phyloP scores from a whole-genome alignment of 2,797 vertebrate genomes.

The Hydrolagus colliei region DNA sequence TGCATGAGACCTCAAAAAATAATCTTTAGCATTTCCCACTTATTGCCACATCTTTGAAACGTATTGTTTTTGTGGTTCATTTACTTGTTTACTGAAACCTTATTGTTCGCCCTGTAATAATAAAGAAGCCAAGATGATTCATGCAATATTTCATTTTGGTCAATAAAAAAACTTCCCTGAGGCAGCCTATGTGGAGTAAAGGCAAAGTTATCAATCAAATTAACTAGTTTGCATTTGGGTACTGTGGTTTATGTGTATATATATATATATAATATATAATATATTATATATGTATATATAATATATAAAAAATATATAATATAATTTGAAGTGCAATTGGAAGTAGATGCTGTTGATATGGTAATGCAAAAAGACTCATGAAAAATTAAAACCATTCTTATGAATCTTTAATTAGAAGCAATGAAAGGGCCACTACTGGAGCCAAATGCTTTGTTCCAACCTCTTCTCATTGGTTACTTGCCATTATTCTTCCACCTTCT shows the following conservation, averaged over 20 bases:
- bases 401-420: constrained; percentile 73
- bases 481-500: constrained; percentile 49
- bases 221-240: not conserved
- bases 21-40: not conserved
- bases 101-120: constrained; percentile 15
- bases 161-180: constrained; percentile 26
- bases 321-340: constrained; percentile 44
- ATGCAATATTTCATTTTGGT: constrained; percentile 23
- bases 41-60: not conserved
- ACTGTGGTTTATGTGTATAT: not conserved
- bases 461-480: constrained; percentile 49
- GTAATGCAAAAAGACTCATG: constrained; percentile 59
- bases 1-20: not conserved
- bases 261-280: not conserved
- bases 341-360: constrained; percentile 54
- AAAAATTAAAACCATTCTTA: constrained; percentile 70
- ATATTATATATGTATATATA: not conserved
- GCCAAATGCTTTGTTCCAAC: constrained; percentile 59
- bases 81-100: not conserved
- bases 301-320: constrained; percentile 39
- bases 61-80: not conserved
- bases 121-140: constrained; percentile 17
- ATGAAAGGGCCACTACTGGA: constrained; percentile 58
- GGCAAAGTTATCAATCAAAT: constrained; percentile 23
- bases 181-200: not conserved